Base-by-base conservation (phyloP, 92 coral and sea anemone species). In the Parazoanthus darwini region DNA sequence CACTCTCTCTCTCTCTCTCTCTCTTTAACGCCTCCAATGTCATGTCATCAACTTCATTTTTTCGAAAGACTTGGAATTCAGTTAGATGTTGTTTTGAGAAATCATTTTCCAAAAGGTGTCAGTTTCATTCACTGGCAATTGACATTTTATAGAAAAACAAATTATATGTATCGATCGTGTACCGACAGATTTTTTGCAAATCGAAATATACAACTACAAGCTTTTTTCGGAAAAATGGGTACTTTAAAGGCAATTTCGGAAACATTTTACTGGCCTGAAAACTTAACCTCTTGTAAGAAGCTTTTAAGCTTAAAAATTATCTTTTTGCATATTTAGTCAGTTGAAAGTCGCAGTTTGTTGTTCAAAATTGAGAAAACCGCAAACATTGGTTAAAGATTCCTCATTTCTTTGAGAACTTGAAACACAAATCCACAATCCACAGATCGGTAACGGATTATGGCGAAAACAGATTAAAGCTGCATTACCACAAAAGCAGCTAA, bases 221-320 rank as follows among this genome's bases (percentile, higher is more conserved):
- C 16, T 82, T 36, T 20, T 82, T 33, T n/a, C 73, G 36, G 58
- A 86, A 42, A 35, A 68, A 68, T 22, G 74, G 25, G 8, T 13
- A 68, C 35, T 68, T 26, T 76, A 76, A 33, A 36, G 54, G 22
- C 11, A n/a, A 56, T 76, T 76, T 76, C 23, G 82, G 67, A 50
- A 79, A 50, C 42, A 3, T 79, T 79, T 79, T 79, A 79, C 82
- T 79, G 36, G 50, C 67, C 82, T 46, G 80, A 76, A 38, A 76
- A 76, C 36, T 23, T 5, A 76, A 26, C 18, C 42, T 39, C 42
- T 4, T 39, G 42, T 39, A 39, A 39, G 1, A 39, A 39, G 42
- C 42, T 39, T 39, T 29, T 29, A 29, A 29, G 33, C 33, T 29
- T 29, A 29, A 29, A 39, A 2, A 39, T 39, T 4, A 39, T 2